These are phyloP conservation scores for Liodrosophila aerea DNA, from an alignment of 2,888 invertebrate species.

Conservation along the genomic window DNA sequence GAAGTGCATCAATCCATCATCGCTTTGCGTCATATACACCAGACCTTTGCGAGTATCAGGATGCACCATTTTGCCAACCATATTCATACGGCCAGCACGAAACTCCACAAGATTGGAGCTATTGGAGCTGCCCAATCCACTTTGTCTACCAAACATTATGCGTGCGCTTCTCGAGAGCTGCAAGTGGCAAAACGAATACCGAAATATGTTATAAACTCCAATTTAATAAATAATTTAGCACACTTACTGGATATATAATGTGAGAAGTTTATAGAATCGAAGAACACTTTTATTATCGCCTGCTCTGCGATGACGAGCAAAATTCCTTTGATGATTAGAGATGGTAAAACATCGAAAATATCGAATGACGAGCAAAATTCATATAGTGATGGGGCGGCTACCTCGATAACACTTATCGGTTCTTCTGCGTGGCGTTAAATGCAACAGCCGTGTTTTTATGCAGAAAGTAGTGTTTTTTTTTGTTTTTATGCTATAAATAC, in stretches of 20 bases:
- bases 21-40: constrained; percentile 97
- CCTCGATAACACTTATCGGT: too few relatives aligned
- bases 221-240: background rate
- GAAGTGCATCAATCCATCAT: constrained; percentile 99
- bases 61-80: constrained; percentile 93
- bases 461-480: too few relatives aligned
- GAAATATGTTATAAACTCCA: background rate
- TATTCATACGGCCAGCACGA: constrained; percentile 97
- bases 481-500: too few relatives aligned
- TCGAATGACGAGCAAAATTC: constrained; percentile 63
- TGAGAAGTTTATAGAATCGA: constrained; percentile 27
- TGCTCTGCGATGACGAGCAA: constrained; percentile 62
- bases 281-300: constrained; percentile 29
- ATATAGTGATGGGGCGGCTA: constrained; percentile 28
- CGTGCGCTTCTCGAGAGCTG: constrained; percentile 66
- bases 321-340: constrained; percentile 38
- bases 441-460: too few relatives aligned
- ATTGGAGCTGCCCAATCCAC: constrained; percentile 90
- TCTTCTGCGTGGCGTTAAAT: background rate
- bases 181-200: constrained; percentile 3
- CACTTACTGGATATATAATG: constrained; percentile 67
- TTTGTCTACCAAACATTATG: constrained; percentile 82
- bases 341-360: too few relatives aligned
- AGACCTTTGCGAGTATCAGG: constrained; percentile 97
- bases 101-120: constrained; percentile 97